These are phyloP conservation scores for Danio choprae DNA, from an alignment of 2,797 vertebrate genomes.

Conservation along the genomic window DNA sequence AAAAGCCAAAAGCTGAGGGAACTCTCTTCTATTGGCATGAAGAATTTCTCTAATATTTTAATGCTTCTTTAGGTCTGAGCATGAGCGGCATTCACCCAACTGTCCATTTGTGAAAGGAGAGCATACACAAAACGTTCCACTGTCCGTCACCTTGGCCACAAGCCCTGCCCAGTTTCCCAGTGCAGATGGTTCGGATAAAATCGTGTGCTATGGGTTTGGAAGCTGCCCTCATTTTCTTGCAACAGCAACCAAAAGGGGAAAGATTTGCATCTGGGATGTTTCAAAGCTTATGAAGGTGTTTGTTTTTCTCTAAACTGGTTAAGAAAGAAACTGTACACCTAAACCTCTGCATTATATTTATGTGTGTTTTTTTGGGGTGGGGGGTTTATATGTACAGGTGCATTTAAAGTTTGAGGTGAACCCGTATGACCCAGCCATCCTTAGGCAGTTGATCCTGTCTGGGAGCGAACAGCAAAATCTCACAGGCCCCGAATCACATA, in stretches of 20 bases:
- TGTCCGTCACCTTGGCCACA: conserved; percentile 96
- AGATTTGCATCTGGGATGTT: conserved; percentile 98
- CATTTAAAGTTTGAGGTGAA: conserved; percentile 99
- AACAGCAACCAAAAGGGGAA: conserved; percentile 95
- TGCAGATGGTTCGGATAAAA: conserved; percentile 91
- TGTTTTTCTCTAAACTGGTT: not conserved
- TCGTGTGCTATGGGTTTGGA: conserved; percentile 95
- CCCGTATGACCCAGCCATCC: conserved; percentile 94
- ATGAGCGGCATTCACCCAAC: conserved; percentile 98
- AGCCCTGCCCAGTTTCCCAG: conserved; percentile 96
- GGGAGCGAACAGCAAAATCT: conserved; percentile 86
- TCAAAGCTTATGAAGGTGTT: conserved; percentile 99
- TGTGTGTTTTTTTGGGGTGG: conserved; percentile 27
- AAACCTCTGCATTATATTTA: not conserved
- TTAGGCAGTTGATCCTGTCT: conserved; percentile 90
- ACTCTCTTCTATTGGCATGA: not conserved
- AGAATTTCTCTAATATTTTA: not conserved
- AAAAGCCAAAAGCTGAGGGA: not conserved
- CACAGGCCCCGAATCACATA: conserved; percentile 86
- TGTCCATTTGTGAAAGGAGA: conserved; percentile 99
- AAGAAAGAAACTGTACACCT: not conserved
- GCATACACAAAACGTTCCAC: conserved; percentile 98
- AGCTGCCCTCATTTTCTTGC: conserved; percentile 97
- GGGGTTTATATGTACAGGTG: conserved; percentile 81
- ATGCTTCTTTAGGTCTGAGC: conserved; percentile 88